Conservation (phyloP, 2,888 invertebrate genomes). For the Ichneumoninae sp. region DNA sequence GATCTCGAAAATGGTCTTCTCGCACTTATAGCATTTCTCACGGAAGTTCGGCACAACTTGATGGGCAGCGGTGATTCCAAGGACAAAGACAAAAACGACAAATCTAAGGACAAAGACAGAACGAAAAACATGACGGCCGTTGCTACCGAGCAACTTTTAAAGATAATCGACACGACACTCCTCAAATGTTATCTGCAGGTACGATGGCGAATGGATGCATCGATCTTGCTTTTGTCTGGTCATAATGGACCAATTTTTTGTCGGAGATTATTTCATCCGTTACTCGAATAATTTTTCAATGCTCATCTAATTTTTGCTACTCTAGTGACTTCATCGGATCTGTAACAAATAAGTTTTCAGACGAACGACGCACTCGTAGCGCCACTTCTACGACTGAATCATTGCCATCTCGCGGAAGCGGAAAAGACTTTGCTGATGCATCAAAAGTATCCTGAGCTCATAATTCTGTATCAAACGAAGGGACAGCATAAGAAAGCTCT, state of each 20-base stretch:
- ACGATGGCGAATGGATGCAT: constrained; percentile 68
- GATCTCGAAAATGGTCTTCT: constrained; percentile 95
- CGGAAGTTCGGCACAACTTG: constrained; percentile 89
- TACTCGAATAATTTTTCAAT: constrained; percentile 19
- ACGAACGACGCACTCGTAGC: constrained; percentile 98
- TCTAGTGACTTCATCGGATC: constrained; percentile 15
- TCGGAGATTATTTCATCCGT: neutral
- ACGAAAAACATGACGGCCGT: constrained; percentile 83
- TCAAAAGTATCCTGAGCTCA: constrained; percentile 96
- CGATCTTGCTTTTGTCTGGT: neutral
- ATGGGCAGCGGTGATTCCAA: constrained; percentile 83
- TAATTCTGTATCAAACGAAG: constrained; percentile 97
- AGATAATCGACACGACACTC: constrained; percentile 98
- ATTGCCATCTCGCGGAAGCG: constrained; percentile 97
- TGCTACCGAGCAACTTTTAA: constrained; percentile 89
- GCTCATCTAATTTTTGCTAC: constrained; percentile 25
- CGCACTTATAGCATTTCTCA: constrained; percentile 95
- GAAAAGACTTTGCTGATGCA: constrained; percentile 94
- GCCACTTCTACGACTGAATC: constrained; percentile 94
- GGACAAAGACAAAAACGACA: constrained; percentile 75
- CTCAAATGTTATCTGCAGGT: constrained; percentile 98
- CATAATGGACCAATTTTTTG: constrained; percentile 10
- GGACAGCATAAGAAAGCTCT: constrained; percentile 96
- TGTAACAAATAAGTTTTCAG: constrained; percentile 84
- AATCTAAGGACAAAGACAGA: constrained; percentile 76